Base-by-base conservation (phyloP, 2,888 invertebrate genomes). In the Callyntrura guangdongensis region DNA sequence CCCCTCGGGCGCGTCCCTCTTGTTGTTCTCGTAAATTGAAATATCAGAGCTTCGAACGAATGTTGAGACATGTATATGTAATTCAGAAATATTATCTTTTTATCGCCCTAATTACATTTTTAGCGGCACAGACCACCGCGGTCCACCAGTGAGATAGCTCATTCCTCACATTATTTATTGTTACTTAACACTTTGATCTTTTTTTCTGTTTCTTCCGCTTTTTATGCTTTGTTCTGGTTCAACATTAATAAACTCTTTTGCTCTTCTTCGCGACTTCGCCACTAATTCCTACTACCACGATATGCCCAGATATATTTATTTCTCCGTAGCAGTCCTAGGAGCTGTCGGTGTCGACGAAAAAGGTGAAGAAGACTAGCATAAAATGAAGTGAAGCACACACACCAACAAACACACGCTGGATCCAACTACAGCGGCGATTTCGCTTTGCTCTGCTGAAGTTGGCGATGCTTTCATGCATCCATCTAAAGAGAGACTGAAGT, bases 381-480 rank as follows among this genome's bases (percentile, higher is more conserved):
- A 61, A 81, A 81, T n/a, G 6, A 77, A 56, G 79, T 14, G 59
- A 27, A 56, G 45, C 81, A 81, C 81, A 25, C 56, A 61, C 81
- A 81, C 61, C 81, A 20, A 81, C 81, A 36, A 20, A 81, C 81
- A 36, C 81, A 79, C 79, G 27, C n/a, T 81, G 61, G n/a, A 17
- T 81, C 81, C 81, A 81, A 81, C 61, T 81, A 25, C 25, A 77
- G 53, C 61, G 81, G 36, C 36, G 36, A 36, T 36, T 36, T 36
- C 36, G 36, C 17, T 59, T 11, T n/a, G 56, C 79, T 79, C 56
- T 79, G 79, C 56, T 79, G 79, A 79, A 20, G 81, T 61, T 81
- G 81, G 81, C n/a, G 81, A 81, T 81, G 81, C 81, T 81, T 81
- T 81, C 81, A 59, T 59, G 81, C 81, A 81, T 81, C 81, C 81